These are phyloP conservation scores for Diaperis boleti DNA, from an alignment of 2,888 invertebrate species.

Conservation along the genomic window DNA sequence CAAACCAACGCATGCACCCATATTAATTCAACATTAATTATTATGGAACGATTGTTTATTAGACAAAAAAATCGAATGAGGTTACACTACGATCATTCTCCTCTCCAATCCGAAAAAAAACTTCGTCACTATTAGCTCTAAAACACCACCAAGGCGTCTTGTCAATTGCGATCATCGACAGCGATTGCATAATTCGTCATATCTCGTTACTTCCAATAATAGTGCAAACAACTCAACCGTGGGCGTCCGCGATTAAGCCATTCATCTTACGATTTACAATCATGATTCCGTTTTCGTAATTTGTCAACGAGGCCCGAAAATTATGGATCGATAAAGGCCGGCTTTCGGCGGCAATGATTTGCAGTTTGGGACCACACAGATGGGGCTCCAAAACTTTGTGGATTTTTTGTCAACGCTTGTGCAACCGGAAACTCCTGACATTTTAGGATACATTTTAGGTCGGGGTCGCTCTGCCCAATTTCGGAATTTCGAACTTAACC, in stretches of 20 bases:
- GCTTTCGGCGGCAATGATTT: constrained; percentile 14
- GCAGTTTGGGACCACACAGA: constrained; percentile 8
- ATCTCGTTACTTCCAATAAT: not conserved
- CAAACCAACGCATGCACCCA: not conserved
- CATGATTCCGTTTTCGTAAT: constrained; percentile 17
- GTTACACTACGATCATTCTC: no score
- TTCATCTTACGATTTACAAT: constrained; percentile 20
- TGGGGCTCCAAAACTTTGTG: not conserved
- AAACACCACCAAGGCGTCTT: no score
- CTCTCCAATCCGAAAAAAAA: no score
- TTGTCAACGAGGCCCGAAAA: constrained; percentile 22
- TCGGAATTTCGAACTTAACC: not conserved
- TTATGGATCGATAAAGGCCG: constrained; percentile 16
- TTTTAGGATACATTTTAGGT: not conserved
- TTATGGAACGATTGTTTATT: no score
- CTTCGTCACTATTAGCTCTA: no score
- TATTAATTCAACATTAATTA: not conserved
- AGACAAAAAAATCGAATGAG: no score
- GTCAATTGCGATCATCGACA: no score
- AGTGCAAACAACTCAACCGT: constrained; percentile 7
- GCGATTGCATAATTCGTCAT: not conserved
- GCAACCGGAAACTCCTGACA: not conserved
- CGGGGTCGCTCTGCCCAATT: not conserved
- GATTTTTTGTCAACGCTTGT: not conserved
- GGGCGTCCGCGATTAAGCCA: constrained; percentile 19